phyloP scores from a whole-genome alignment of 2,888 invertebrate species.

The Amphimallon solstitiale region DNA sequence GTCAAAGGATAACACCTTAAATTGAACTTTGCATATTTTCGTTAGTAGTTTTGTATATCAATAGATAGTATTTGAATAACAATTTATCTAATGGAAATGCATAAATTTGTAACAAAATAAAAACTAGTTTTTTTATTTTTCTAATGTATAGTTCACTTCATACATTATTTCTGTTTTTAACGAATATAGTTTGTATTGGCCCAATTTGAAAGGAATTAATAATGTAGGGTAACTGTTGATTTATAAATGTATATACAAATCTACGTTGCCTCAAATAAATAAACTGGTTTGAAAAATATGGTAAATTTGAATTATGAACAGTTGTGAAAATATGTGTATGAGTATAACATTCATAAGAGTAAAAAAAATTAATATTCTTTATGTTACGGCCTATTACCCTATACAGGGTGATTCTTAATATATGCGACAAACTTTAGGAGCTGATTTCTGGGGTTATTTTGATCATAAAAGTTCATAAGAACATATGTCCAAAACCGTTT shows the following conservation, averaged over 20 bases:
- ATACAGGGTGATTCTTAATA: too few species aligned
- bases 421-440: too few species aligned
- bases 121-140: slow-evolving; percentile 7
- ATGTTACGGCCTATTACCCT: too few species aligned
- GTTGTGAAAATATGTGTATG: too few species aligned
- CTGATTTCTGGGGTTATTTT: too few species aligned
- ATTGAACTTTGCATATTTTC: slow-evolving; percentile 32
- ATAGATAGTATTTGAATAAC: slow-evolving; percentile 28
- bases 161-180: slow-evolving; percentile 15
- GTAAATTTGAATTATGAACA: too few species aligned
- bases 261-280: too few species aligned
- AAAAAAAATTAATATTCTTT: too few species aligned
- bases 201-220: neutral
- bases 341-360: too few species aligned
- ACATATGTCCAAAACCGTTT: too few species aligned
- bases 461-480: too few species aligned
- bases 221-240: slow-evolving; percentile 10
- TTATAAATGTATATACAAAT: neutral
- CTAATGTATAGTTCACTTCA: neutral
- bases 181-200: slow-evolving; percentile 6
- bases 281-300: too few species aligned
- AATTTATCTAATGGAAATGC: slow-evolving; percentile 14
- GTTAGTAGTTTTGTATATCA: slow-evolving; percentile 18
- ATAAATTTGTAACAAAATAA: slow-evolving; percentile 5
- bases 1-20: slow-evolving; percentile 12